Evolutionary conservation across 2,888 invertebrate species (phyloP), one percentile per base, ranked within the genome.

Genomic region (Scaptomyza tumidula): DNA sequence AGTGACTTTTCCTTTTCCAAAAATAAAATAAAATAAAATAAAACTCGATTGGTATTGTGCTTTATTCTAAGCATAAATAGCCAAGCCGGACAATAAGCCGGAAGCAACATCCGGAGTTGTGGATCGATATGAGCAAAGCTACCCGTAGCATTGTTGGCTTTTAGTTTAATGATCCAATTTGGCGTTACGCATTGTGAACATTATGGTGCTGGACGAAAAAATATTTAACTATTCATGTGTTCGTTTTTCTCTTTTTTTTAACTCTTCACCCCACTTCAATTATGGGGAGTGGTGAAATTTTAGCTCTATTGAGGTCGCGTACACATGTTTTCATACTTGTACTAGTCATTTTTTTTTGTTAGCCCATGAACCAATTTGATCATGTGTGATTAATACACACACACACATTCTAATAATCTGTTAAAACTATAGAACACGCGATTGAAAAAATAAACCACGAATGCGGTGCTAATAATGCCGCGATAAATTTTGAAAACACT

Each of bases 101-200:
- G 91, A 91, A 90, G 88, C 76, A 65, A 90, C 91, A 89, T 91
- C 91, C 90, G 90, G 89, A 83, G 86, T 86, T 79, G 65, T 73
- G 86, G 83, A 83, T 83, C 83, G 89, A 89, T 86, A 80, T 86
- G 79, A 88, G 83, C 80, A 67, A 60, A 78, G 71, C 80, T 72
- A 76, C 79, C 78, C 69, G 62, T 67, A 74, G 74, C 66, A 64
- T 66, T 80, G 88, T 88, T 88, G 74, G 76, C 62, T 82, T 65
- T 77, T 74, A 64, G 79, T 85, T 82, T 84, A 85, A 88, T 80
- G 88, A 86, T 90, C 87, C 85, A 82, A 88, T 86, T 86, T 85
- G 71, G 63, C 87, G 90, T 90, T 88, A 90, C 90, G 90, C 89
- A 84, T 78, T 74, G 74, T 90, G 89, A 63, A 80, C 86, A 85